These are phyloP conservation scores for Herpailurus yagouaroundi DNA, from an alignment of 2,113 vertebrate genomes.

Conservation along the genomic window DNA sequence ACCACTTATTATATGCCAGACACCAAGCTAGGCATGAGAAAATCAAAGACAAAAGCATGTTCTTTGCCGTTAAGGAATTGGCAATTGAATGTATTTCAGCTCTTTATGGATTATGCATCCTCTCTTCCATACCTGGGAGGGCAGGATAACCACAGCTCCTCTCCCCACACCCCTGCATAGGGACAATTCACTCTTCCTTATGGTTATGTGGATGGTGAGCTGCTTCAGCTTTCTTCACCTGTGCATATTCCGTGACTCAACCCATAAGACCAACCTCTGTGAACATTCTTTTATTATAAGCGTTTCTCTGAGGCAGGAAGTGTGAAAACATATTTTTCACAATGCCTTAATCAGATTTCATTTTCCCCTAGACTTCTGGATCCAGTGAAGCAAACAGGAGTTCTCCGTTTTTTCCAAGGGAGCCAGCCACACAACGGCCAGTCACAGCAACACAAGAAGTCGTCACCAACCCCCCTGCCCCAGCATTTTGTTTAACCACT, in stretches of 20 bases:
- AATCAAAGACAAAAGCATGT: background rate
- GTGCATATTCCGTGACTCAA: background rate
- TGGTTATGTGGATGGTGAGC: fast-evolving
- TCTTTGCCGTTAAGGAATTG: background rate
- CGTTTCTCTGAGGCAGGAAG: background rate
- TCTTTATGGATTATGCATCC: background rate
- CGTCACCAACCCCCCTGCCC: background rate
- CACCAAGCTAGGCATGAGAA: background rate
- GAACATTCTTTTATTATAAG: background rate
- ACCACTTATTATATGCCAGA: background rate
- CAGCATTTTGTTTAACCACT: background rate
- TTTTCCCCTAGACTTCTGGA: background rate
- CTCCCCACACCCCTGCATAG: background rate
- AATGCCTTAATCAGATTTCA: background rate
- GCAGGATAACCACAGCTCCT: background rate
- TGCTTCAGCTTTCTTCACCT: background rate
- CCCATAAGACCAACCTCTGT: background rate
- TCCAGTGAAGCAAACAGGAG: background rate
- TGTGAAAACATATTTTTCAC: background rate
- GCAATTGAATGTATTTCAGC: background rate
- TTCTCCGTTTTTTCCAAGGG: background rate
- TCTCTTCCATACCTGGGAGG: background rate
- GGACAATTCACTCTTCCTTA: background rate
- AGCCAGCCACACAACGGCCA: background rate
- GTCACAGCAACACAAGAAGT: background rate